Evolutionary conservation across 1,140 invertebrate genomes (phyloP).

Genomic region (Scaptomyza montana): DNA sequence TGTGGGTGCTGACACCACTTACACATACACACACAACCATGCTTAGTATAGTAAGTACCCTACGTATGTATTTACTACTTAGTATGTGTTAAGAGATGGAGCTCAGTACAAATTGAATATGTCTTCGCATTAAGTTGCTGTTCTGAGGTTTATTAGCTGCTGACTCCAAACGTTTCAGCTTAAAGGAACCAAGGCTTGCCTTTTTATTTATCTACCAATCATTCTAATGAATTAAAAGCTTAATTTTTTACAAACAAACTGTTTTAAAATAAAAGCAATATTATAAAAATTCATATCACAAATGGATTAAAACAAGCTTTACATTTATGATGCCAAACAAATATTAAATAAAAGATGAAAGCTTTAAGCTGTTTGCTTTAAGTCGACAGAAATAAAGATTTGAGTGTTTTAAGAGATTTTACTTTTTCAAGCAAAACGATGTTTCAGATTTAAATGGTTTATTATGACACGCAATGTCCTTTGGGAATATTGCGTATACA

Average conservation of each 20-base stretch:
- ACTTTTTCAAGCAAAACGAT: too few species aligned
- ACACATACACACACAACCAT: not conserved
- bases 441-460: not conserved
- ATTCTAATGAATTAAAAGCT: not conserved
- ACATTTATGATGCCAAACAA: not conserved
- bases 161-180: conserved; percentile 16
- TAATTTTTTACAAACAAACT: not conserved
- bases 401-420: not conserved
- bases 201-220: not conserved
- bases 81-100: conserved; percentile 34
- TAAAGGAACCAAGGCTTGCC: not conserved
- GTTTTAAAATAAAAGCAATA: not conserved
- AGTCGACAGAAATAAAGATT: too few species aligned
- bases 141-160: conserved; percentile 64
- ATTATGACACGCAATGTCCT: conserved; percentile 6
- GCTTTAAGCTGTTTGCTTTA: not conserved
- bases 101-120: conserved; percentile 56
- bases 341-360: not conserved
- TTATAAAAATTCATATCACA: too few species aligned
- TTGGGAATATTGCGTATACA: conserved; percentile 50
- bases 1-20: not conserved
- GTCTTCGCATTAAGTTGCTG: conserved; percentile 62
- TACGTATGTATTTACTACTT: conserved; percentile 20
- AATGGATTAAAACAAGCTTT: not conserved
- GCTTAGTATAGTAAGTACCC: conserved; percentile 12